Evolutionary conservation across 2,888 invertebrate species (phyloP).

Genomic region (Drosophila macrospina): DNA sequence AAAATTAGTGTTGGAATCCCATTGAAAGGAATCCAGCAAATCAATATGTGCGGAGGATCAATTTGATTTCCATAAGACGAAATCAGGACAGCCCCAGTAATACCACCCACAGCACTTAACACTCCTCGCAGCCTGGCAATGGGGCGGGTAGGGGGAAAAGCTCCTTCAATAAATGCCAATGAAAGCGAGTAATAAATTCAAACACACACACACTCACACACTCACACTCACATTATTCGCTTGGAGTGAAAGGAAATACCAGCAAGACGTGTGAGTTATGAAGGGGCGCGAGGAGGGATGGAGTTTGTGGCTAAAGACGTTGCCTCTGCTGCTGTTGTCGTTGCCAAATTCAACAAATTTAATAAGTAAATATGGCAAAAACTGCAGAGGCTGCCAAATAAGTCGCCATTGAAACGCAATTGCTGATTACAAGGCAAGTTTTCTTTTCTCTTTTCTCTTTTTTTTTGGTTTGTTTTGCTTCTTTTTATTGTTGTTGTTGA

Average conservation of each 20-base stretch:
- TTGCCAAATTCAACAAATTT: constrained; percentile 68
- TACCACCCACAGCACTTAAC: constrained; percentile 48
- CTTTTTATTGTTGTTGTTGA: constrained; percentile 34
- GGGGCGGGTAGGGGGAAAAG: constrained; percentile 20
- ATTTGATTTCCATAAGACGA: constrained; percentile 45
- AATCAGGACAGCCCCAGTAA: constrained; percentile 42
- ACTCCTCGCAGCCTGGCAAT: background rate
- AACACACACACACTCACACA: constrained; percentile 44
- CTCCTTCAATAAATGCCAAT: constrained; percentile 75
- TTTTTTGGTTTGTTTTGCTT: constrained; percentile 2
- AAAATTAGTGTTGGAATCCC: background rate
- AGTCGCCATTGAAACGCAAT: constrained; percentile 54
- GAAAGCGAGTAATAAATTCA: constrained; percentile 78
- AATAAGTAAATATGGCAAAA: constrained; percentile 76
- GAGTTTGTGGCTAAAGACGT: constrained; percentile 23
- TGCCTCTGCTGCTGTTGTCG: constrained; percentile 25
- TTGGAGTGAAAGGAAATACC: constrained; percentile 57
- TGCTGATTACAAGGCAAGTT: constrained; percentile 36
- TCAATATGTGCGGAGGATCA: background rate
- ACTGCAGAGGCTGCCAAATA: constrained; percentile 52
- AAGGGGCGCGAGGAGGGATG: constrained; percentile 46
- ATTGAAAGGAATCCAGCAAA: background rate
- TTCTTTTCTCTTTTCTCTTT: background rate
- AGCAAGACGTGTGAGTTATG: constrained; percentile 65
- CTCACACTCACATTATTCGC: constrained; percentile 21